phyloP scores from a whole-genome alignment of 2,113 vertebrate species.

The Anser brachyrhynchus region DNA sequence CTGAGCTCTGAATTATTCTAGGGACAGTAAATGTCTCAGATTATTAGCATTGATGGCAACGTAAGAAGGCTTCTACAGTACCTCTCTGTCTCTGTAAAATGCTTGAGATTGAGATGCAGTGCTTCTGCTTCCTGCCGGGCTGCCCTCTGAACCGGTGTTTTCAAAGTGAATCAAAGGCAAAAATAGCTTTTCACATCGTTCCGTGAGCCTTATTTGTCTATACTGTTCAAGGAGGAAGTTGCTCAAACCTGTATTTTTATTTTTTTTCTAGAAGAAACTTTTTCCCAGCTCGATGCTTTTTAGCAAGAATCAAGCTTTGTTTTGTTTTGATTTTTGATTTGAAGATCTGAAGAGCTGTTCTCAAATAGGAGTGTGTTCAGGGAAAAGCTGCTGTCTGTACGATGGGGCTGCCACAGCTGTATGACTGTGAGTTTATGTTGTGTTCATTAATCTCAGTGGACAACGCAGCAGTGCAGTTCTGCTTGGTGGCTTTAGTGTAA shows the following conservation, averaged over 20 bases:
- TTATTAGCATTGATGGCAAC: background rate
- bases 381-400: background rate
- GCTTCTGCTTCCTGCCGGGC: background rate
- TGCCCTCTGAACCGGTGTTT: background rate
- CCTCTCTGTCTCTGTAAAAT: background rate
- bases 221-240: background rate
- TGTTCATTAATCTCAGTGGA: background rate
- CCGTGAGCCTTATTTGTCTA: background rate
- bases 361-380: background rate
- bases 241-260: background rate
- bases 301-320: background rate
- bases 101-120: background rate
- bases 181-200: background rate
- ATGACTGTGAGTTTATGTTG: accelerated
- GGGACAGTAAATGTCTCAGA: background rate
- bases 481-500: background rate
- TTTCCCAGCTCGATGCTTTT: background rate
- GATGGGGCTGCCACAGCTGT: background rate
- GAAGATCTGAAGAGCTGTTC: background rate
- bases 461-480: background rate
- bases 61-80: background rate
- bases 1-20: background rate
- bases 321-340: background rate
- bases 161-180: background rate
- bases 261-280: background rate